Base-by-base conservation (phyloP, 2,888 invertebrate genomes). In the Heliconius aoede region DNA sequence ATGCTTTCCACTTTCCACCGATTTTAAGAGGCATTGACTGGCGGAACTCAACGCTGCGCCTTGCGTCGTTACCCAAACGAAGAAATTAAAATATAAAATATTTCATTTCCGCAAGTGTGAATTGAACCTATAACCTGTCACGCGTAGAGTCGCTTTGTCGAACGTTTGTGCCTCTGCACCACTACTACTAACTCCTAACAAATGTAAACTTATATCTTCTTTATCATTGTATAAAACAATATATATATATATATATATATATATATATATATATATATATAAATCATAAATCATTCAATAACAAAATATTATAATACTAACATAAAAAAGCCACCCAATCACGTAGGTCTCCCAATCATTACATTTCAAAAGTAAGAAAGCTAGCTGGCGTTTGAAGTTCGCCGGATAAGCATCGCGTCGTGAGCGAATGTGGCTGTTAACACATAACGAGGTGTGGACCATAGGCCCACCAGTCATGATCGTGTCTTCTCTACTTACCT, bases 361-460 rank as follows among this genome's bases (percentile, higher is more conserved):
- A 89, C 87, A 87, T 90, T 90, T 89, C 88, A 46, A 86, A 89
- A 88, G 87, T 86, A 86, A 79, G 60, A 60, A 60, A 60, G 13
- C 81, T 80, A 80, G 83, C 81, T 80, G 85, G 85, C 85, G 86
- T 92, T 92, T 90, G 90, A 91, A 91, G 90, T 90, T 90, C 85
- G 87, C 85, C 87, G 90, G 92, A 92, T 94, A 94, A 93, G 91
- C 90, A 92, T 91, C 89, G 87, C 86, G 90, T 94, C 94, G 94
- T 94, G 94, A 93, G 93, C 90, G 91, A 93, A 92, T 91, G 90
- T 90, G 93, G 87, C 93, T 93, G 93, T 94, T 94, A 93, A 93
- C 94, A 94, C 92, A 90, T 94, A 94, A 94, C 94, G 89, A 94
- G 93, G 94, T 94, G 94, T 94, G 89, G 93, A 94, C 88, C 91